A percentile compares a stretch with the other conserved stretches of the same genome.
Evolutionary conservation across 2,888 invertebrate genomes (phyloP).

Genomic region (Scaptomyza flava): DNA sequence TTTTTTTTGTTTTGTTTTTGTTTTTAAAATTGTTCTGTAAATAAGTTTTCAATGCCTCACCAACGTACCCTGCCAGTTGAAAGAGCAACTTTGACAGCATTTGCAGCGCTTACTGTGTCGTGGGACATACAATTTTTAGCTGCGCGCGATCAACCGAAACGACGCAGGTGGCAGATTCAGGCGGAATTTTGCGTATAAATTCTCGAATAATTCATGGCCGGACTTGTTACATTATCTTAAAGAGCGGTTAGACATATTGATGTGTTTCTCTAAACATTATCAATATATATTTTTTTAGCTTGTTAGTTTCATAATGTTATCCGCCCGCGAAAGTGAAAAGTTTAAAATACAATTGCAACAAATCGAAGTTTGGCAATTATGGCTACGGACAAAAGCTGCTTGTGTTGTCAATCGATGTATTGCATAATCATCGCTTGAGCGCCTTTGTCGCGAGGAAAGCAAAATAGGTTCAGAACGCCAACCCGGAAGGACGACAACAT

Average conservation of each 20-base stretch:
- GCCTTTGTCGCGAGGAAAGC: background rate
- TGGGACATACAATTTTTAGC: constrained; percentile 4
- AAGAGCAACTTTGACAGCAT: constrained; percentile 36
- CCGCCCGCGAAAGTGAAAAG: background rate
- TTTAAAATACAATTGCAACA: background rate
- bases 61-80: constrained; percentile 15
- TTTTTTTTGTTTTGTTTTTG: constrained; percentile 9
- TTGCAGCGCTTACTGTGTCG: constrained; percentile 24
- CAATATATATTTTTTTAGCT: background rate
- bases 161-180: constrained; percentile 24
- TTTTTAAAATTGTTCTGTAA: constrained; percentile 32
- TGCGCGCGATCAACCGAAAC: constrained; percentile 32
- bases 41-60: constrained; percentile 20
- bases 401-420: constrained; percentile 12
- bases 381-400: constrained; percentile 13
- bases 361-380: background rate
- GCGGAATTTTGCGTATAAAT: too few relatives aligned
- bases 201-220: background rate
- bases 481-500: background rate
- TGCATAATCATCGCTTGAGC: background rate
- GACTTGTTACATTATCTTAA: background rate
- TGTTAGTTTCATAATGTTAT: background rate
- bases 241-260: background rate
- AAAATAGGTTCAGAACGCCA: background rate
- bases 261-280: background rate